A percentile compares a stretch with the other conserved stretches of the same genome.
Conservation (phyloP, 2,888 invertebrate genomes). For the Dynastes hyllus region DNA sequence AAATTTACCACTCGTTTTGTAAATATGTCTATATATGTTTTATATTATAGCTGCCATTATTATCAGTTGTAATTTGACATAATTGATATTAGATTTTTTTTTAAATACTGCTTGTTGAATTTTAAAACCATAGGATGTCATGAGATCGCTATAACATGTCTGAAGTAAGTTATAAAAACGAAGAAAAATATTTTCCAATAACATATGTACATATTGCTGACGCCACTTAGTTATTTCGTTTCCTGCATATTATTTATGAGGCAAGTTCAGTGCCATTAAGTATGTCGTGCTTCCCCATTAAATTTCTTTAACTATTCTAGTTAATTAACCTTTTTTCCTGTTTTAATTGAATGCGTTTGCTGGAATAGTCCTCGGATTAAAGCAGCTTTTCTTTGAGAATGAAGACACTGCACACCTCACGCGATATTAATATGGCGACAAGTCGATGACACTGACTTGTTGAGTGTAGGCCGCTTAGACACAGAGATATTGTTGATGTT, state of each 20-base stretch:
- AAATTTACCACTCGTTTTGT: no score
- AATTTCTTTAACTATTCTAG: conserved; percentile 22
- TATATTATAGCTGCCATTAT: no score
- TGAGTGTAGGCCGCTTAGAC: conserved; percentile 68
- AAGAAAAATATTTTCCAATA: no score
- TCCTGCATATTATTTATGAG: conserved; percentile 8
- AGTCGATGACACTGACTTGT: conserved; percentile 69
- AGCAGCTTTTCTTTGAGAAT: conserved; percentile 66
- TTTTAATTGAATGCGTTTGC: conserved; percentile 63
- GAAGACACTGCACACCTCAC: conserved; percentile 66
- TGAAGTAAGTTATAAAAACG: background rate
- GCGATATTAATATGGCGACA: conserved; percentile 70
- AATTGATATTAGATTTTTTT: no score
- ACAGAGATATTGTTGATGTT: conserved; percentile 69
- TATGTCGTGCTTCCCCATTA: conserved; percentile 28
- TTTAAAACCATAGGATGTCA: background rate
- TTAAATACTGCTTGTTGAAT: no score
- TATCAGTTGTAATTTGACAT: no score
- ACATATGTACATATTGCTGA: background rate
- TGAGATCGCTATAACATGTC: background rate
- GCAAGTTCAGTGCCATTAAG: background rate
- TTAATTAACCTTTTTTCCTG: conserved; percentile 52
- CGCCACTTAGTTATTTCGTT: conserved; percentile 3
- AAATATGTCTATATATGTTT: no score
- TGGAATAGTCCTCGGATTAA: conserved; percentile 65